Conservation (phyloP, 92 coral and sea anemone species). For the Heliopora coerulea region DNA sequence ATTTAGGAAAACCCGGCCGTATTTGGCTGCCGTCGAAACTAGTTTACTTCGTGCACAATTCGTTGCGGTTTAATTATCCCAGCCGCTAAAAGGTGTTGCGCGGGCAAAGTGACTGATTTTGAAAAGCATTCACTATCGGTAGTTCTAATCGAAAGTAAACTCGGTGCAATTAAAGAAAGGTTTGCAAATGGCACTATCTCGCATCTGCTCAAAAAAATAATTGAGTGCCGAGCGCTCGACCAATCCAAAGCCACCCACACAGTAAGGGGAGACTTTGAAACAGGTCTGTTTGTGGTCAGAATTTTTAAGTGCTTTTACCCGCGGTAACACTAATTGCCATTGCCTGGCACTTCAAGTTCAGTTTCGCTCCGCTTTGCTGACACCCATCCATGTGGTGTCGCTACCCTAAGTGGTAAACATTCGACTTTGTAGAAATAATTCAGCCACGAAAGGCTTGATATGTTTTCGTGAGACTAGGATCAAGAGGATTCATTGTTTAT, state of each 20-base stretch:
- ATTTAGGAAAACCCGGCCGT: neutral
- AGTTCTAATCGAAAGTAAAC: conserved; percentile 37
- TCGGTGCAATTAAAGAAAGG: conserved; percentile 24
- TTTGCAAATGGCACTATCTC: conserved; percentile 24
- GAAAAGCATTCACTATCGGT: conserved; percentile 20
- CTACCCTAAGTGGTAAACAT: no score
- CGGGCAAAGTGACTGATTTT: neutral
- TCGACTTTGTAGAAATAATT: no score
- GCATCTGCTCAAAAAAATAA: conserved; percentile 40
- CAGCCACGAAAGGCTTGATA: no score
- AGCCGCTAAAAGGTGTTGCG: neutral
- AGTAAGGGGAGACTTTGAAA: conserved; percentile 1
- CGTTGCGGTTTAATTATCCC: conserved; percentile 4
- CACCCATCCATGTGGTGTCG: neutral
- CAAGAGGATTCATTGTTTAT: no score
- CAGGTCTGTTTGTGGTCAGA: neutral
- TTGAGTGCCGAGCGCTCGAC: conserved; percentile 29
- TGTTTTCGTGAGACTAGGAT: no score
- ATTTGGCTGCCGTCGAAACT: neutral
- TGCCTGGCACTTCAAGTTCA: neutral
- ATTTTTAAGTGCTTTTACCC: conserved; percentile 2
- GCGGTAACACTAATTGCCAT: neutral
- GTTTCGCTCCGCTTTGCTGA: neutral
- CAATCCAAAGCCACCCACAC: conserved; percentile 1
- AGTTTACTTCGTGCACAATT: neutral